These are phyloP conservation scores for Napeogenes sylphis DNA, from an alignment of 2,888 invertebrate species.

Conservation along the genomic window DNA sequence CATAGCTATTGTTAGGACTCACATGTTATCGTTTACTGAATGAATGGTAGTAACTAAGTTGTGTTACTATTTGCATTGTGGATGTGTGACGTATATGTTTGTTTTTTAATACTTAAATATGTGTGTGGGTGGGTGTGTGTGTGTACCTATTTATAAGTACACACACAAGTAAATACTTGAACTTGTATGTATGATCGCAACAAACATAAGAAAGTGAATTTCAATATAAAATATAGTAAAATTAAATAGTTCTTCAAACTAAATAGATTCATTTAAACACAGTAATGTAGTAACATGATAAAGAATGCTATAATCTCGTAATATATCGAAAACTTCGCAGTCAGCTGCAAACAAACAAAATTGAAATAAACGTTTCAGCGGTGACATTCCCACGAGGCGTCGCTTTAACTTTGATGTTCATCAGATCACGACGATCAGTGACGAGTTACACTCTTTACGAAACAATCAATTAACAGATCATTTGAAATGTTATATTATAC, in stretches of 20 bases:
- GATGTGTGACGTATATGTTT: neutral
- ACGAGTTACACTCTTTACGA: neutral
- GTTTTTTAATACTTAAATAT: constrained; percentile 4
- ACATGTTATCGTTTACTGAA: constrained; percentile 58
- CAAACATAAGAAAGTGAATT: too few relatives aligned
- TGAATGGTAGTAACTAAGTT: constrained; percentile 43
- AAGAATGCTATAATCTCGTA: constrained; percentile 56
- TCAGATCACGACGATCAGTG: constrained; percentile 35
- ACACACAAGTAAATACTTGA: too few relatives aligned
- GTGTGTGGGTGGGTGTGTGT: too few relatives aligned
- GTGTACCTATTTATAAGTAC: too few relatives aligned
- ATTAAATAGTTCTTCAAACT: too few relatives aligned
- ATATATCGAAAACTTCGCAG: constrained; percentile 42
- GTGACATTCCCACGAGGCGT: constrained; percentile 61
- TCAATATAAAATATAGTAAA: too few relatives aligned
- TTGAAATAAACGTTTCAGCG: constrained; percentile 52
- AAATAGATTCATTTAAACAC: too few relatives aligned
- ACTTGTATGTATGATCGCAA: too few relatives aligned
- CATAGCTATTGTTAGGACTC: constrained; percentile 64
- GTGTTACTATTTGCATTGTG: neutral
- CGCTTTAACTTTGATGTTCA: constrained; percentile 46
- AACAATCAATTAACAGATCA: neutral
- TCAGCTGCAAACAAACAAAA: constrained; percentile 29
- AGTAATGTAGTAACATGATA: neutral
- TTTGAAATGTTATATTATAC: too few relatives aligned